phyloP scores from a whole-genome alignment of 2,888 invertebrate species.

The Drepanosiphum platanoidis region DNA sequence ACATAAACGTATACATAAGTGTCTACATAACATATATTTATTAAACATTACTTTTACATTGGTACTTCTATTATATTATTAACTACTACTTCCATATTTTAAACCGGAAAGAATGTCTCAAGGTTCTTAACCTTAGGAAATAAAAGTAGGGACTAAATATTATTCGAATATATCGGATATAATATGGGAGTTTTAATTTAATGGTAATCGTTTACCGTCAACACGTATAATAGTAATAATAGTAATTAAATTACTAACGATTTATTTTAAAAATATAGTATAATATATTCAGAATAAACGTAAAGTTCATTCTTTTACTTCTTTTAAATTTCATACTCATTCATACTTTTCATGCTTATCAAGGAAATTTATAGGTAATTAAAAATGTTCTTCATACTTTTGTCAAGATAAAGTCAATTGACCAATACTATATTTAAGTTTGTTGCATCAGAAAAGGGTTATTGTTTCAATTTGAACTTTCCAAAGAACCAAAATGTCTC shows the following conservation, averaged over 20 bases:
- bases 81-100: constrained; percentile 16
- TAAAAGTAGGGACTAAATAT: constrained; percentile 16
- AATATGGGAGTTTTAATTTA: constrained; percentile 20
- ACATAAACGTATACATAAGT: too few species aligned
- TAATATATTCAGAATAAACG: background rate
- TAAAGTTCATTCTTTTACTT: constrained; percentile 9
- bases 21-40: too few species aligned
- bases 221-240: background rate
- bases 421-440: background rate
- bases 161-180: background rate
- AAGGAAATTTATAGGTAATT: background rate
- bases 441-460: background rate
- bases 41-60: background rate
- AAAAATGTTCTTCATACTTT: too few species aligned
- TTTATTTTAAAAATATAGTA: constrained; percentile 18
- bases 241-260: constrained; percentile 32
- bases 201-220: constrained; percentile 29
- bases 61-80: background rate
- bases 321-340: background rate
- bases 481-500: background rate
- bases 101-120: constrained; percentile 36
- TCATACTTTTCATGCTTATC: background rate
- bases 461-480: background rate
- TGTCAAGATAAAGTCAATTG: too few species aligned
- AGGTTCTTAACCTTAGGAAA: constrained; percentile 52